A percentile compares a stretch with the other conserved stretches of the same genome.
These are phyloP conservation scores for Neomorphus geoffroyi DNA, from an alignment of 2,797 vertebrate genomes.

Conservation along the genomic window DNA sequence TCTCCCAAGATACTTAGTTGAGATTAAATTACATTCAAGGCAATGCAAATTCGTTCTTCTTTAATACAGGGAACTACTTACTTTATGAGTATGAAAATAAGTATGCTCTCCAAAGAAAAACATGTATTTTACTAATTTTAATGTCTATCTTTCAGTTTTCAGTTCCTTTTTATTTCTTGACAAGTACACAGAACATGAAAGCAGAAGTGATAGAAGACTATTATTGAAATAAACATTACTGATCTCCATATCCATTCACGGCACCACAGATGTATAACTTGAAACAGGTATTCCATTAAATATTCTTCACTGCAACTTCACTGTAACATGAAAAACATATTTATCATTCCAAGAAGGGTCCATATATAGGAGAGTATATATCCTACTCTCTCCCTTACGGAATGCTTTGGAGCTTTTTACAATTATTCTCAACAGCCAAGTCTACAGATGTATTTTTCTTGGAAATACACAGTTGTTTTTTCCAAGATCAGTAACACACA, in stretches of 20 bases:
- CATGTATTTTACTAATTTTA: background rate
- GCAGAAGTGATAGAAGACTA: background rate
- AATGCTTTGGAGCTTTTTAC: slow-evolving; percentile 36
- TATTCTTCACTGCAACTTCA: background rate
- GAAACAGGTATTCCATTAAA: background rate
- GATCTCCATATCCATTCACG: background rate
- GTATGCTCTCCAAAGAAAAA: background rate
- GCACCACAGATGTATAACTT: background rate
- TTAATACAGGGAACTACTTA: background rate
- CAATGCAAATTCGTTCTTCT: background rate
- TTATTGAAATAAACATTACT: background rate
- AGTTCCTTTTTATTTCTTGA: background rate
- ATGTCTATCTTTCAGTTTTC: background rate
- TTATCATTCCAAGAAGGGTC: background rate
- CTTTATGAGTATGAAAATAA: background rate
- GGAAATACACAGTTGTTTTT: slow-evolving; percentile 53
- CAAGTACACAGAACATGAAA: background rate
- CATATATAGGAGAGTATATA: background rate
- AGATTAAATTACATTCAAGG: background rate
- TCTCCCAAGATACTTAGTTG: background rate
- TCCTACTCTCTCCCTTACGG: background rate
- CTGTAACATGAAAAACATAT: background rate
- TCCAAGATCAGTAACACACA: slow-evolving; percentile 42
- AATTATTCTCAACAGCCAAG: slow-evolving; percentile 52
- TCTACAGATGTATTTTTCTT: slow-evolving; percentile 72